Evolutionary conservation across 2,113 vertebrate genomes (phyloP).

Genomic region (Sinocyclocheilus rhinocerous): DNA sequence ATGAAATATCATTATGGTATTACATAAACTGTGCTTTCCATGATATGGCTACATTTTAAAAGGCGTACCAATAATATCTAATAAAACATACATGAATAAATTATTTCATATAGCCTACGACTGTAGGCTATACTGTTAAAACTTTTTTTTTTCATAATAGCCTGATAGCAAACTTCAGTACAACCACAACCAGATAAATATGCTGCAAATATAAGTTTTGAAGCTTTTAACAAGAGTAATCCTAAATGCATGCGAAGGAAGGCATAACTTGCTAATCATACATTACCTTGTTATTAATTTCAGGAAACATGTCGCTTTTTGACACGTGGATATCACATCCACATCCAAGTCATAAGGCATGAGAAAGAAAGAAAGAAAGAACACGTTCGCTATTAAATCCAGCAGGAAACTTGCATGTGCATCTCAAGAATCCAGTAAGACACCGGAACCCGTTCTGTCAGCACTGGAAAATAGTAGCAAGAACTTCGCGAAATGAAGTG

Average conservation of each 20-base stretch:
- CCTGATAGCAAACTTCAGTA: not conserved
- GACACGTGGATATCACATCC: slow-evolving; percentile 21
- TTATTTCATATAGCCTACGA: not conserved
- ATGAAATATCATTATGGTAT: not conserved
- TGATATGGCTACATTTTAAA: not conserved
- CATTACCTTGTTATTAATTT: slow-evolving; percentile 80
- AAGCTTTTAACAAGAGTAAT: not conserved
- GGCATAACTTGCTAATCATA: slow-evolving; percentile 49
- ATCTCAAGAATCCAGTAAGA: slow-evolving; percentile 20
- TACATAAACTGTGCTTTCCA: not conserved
- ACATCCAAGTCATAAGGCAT: slow-evolving; percentile 23
- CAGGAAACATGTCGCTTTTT: slow-evolving; percentile 73
- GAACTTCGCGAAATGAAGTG: slow-evolving; percentile 16
- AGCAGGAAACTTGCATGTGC: slow-evolving; percentile 21
- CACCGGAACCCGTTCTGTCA: not conserved
- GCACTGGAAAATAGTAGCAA: not conserved
- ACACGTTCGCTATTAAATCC: slow-evolving; percentile 61
- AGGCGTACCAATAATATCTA: not conserved
- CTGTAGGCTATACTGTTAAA: not conserved
- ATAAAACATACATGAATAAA: not conserved
- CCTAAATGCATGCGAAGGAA: slow-evolving; percentile 27
- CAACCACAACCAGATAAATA: not conserved
- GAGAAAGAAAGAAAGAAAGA: not conserved
- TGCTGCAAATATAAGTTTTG: not conserved
- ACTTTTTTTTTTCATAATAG: too few species aligned